These are phyloP conservation scores for Hylaeus anthracinus DNA, from an alignment of 1,140 invertebrate genomes.

Conservation along the genomic window DNA sequence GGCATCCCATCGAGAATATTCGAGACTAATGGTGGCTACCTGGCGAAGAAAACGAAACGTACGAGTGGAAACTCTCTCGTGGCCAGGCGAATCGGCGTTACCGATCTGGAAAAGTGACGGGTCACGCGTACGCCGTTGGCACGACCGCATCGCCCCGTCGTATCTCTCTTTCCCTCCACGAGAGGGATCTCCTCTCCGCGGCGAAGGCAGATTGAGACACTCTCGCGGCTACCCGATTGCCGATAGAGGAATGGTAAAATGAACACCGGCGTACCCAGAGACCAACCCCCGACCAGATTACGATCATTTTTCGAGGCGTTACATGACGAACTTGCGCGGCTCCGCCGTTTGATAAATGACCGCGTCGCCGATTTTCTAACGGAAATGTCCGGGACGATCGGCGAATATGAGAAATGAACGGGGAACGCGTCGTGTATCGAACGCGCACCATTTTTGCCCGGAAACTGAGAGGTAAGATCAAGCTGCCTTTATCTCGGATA, in stretches of 20 bases:
- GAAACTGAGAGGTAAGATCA: conserved; percentile 41
- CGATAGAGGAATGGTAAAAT: conserved; percentile 64
- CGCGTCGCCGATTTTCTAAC: conserved; percentile 51
- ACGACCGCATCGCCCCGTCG: not conserved
- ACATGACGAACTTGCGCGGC: conserved; percentile 35
- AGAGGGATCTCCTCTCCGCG: not conserved
- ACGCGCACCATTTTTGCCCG: conserved; percentile 32
- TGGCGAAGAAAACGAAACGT: conserved; percentile 46
- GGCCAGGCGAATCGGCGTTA: conserved; percentile 54
- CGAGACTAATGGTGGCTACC: conserved; percentile 64
- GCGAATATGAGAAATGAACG: conserved; percentile 41
- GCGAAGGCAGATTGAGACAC: conserved; percentile 60
- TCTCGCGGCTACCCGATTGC: conserved; percentile 55
- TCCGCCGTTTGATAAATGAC: conserved; percentile 54
- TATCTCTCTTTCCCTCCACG: conserved; percentile 14
- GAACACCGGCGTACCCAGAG: conserved; percentile 45
- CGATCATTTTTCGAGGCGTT: conserved; percentile 64
- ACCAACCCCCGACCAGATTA: conserved; percentile 45
- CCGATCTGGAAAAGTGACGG: conserved; percentile 65
- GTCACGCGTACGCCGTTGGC: conserved; percentile 49
- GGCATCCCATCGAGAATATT: conserved; percentile 56
- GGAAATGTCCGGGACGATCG: conserved; percentile 45
- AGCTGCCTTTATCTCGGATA: conserved; percentile 27
- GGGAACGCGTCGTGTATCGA: conserved; percentile 10
- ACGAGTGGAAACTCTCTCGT: conserved; percentile 23